Conservation (phyloP, 2,797 vertebrate genomes). For the Cirrhinus molitorella region DNA sequence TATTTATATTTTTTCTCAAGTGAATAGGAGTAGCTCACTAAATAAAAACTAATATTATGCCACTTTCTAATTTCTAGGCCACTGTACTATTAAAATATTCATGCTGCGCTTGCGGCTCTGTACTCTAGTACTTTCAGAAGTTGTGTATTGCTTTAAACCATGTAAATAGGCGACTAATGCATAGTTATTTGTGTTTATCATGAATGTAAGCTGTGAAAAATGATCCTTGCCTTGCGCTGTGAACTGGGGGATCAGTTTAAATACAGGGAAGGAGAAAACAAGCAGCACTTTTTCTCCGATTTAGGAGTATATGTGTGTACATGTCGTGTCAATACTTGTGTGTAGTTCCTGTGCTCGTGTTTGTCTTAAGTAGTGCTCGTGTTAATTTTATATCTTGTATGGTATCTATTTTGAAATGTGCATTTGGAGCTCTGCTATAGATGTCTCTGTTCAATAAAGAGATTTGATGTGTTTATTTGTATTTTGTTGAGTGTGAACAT, state of each 20-base stretch:
- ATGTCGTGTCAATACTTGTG: conserved; percentile 46
- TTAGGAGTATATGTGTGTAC: conserved; percentile 45
- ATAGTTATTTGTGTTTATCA: conserved; percentile 45
- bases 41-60: conserved; percentile 25
- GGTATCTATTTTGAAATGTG: conserved; percentile 59
- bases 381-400: conserved; percentile 66
- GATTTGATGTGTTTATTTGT: conserved; percentile 17
- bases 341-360: conserved; percentile 39
- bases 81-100: conserved; percentile 35
- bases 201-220: conserved; percentile 67
- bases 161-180: conserved; percentile 34
- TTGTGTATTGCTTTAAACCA: conserved; percentile 24
- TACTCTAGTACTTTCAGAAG: conserved; percentile 47
- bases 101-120: conserved; percentile 43
- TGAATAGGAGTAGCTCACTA: conserved; percentile 32
- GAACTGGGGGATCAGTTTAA: conserved; percentile 44
- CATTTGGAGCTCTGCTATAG: conserved; percentile 40
- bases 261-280: conserved; percentile 66
- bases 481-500: not conserved
- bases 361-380: conserved; percentile 33
- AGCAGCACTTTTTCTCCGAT: conserved; percentile 67
- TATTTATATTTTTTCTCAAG: conserved; percentile 74
- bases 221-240: conserved; percentile 56
- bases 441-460: conserved; percentile 46
- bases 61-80: conserved; percentile 48